Conservation (phyloP, 1,140 invertebrate species). For the Macrosteles quadrilineatus region DNA sequence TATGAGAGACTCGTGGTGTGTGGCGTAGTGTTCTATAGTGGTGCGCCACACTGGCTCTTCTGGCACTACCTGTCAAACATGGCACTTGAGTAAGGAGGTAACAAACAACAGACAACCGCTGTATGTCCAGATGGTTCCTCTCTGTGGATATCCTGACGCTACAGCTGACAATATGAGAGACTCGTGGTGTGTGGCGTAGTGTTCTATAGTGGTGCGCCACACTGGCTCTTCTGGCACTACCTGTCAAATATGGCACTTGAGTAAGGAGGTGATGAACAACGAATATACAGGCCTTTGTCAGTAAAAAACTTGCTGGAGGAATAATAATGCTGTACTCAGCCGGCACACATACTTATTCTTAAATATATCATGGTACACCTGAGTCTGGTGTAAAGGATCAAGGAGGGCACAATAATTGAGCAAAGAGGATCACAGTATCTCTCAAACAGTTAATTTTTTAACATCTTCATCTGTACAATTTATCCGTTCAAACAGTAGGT, state of each 20-base stretch:
- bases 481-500: too few species aligned
- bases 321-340: too few species aligned
- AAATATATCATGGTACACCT: too few species aligned
- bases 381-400: too few species aligned
- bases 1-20: constrained; percentile 56
- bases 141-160: constrained; percentile 57
- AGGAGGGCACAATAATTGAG: too few species aligned
- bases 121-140: constrained; percentile 61
- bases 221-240: constrained; percentile 50
- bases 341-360: too few species aligned
- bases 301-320: too few species aligned
- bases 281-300: too few species aligned
- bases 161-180: constrained; percentile 55
- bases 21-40: constrained; percentile 56
- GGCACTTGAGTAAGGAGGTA: constrained; percentile 60
- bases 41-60: constrained; percentile 54
- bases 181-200: constrained; percentile 58
- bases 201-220: constrained; percentile 56
- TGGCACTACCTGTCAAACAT: constrained; percentile 51
- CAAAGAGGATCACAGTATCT: too few species aligned
- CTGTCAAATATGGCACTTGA: constrained; percentile 57
- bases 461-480: too few species aligned
- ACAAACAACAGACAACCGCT: constrained; percentile 62
- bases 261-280: constrained; percentile 59
- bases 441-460: too few species aligned